Percentiles rank a stretch among this genome's conserved stretches.
Evolutionary conservation across 2,113 vertebrate species (phyloP).

Genomic region (Malurus elegans): DNA sequence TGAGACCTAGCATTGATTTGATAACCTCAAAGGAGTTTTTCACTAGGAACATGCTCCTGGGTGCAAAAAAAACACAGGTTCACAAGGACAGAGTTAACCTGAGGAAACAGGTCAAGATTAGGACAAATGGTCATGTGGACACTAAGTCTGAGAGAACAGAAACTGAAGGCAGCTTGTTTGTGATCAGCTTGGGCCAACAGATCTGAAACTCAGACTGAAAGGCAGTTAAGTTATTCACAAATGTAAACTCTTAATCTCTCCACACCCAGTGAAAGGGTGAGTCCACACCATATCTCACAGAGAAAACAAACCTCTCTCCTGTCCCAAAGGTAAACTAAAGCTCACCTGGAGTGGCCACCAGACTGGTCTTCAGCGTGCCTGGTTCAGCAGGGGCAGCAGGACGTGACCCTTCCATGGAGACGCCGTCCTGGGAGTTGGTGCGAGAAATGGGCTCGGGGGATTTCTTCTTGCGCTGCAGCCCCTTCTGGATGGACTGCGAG

Average conservation of each 20-base stretch:
- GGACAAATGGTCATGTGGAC: not conserved
- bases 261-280: slow-evolving; percentile 36
- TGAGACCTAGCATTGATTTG: not conserved
- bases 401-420: slow-evolving; percentile 94
- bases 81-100: not conserved
- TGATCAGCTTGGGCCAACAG: slow-evolving; percentile 4
- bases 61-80: not conserved
- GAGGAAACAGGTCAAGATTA: not conserved
- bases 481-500: slow-evolving; percentile 86
- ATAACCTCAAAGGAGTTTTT: not conserved
- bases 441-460: slow-evolving; percentile 87
- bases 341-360: slow-evolving; percentile 92
- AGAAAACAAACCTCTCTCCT: slow-evolving; percentile 5
- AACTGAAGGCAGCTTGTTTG: not conserved
- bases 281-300: not conserved
- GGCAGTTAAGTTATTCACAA: not conserved
- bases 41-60: not conserved
- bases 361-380: slow-evolving; percentile 90
- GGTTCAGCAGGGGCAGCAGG: slow-evolving; percentile 94
- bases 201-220: not conserved
- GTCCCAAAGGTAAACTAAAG: not conserved
- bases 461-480: slow-evolving; percentile 88
- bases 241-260: slow-evolving; percentile 43
- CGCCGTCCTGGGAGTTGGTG: slow-evolving; percentile 88
- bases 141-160: not conserved